These are phyloP conservation scores for Panthera leo DNA, from an alignment of 2,113 vertebrate species.

Conservation along the genomic window DNA sequence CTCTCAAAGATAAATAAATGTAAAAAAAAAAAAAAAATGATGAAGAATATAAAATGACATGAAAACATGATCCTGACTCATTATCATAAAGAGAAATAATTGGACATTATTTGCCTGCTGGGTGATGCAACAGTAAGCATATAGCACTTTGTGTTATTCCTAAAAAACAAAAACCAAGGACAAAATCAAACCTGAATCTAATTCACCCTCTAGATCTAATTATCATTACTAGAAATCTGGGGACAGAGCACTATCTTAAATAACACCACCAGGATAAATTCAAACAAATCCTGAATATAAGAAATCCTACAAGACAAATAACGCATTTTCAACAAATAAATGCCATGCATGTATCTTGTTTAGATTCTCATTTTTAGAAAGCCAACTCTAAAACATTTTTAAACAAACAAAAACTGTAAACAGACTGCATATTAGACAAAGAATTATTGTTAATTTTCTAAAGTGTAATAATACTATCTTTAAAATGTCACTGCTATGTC, in stretches of 20 bases:
- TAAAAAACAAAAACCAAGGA: neutral
- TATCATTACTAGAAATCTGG: neutral
- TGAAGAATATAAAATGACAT: neutral
- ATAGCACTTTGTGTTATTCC: neutral
- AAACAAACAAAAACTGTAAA: neutral
- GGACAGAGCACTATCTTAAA: neutral
- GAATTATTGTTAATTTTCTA: neutral
- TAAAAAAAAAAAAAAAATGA: too few relatives aligned
- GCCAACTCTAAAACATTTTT: neutral
- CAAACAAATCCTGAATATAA: neutral
- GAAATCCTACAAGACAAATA: neutral
- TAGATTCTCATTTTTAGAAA: neutral
- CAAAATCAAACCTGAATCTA: slow-evolving; percentile 21
- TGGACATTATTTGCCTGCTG: neutral
- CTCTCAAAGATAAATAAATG: too few relatives aligned
- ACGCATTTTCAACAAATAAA: neutral
- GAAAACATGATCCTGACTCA: neutral
- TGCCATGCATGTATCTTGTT: neutral
- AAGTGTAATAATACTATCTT: neutral
- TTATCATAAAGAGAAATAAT: neutral
- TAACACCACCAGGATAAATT: neutral
- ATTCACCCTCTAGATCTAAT: neutral
- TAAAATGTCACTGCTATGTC: neutral
- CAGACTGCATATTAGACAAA: neutral
- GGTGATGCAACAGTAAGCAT: neutral